Evolutionary conservation across 2,113 vertebrate species (phyloP).

Genomic region (Drymodes brunneopygia): DNA sequence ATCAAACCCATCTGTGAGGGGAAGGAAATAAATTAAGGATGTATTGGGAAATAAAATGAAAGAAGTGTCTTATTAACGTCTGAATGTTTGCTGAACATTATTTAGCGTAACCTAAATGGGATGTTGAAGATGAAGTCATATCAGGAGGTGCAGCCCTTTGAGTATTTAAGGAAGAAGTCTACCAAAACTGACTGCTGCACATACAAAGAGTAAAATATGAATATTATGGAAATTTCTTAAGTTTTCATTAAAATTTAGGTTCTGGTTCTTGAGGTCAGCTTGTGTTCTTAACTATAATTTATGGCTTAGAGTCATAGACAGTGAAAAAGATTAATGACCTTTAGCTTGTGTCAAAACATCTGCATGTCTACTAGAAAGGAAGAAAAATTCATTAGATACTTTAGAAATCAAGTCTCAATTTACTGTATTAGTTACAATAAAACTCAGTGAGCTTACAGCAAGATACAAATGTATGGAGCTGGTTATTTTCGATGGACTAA

Average conservation of each 20-base stretch:
- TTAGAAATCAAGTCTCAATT: neutral
- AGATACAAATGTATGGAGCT: neutral
- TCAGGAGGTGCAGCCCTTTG: neutral
- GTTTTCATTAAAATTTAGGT: neutral
- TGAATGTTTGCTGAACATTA: neutral
- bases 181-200: neutral
- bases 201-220: neutral
- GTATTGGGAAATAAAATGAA: neutral
- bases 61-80: neutral
- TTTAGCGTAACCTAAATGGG: neutral
- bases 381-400: neutral
- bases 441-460: neutral
- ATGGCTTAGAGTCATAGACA: neutral
- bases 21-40: neutral
- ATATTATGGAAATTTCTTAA: neutral
- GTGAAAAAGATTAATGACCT: neutral
- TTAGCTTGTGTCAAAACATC: neutral
- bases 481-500: accelerated
- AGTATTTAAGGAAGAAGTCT: neutral
- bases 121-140: neutral
- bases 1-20: neutral
- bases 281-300: neutral
- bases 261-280: neutral
- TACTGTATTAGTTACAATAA: neutral
- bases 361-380: neutral